phyloP scores from a whole-genome alignment of 2,888 invertebrate species.

The Cantharis flavilabris region DNA sequence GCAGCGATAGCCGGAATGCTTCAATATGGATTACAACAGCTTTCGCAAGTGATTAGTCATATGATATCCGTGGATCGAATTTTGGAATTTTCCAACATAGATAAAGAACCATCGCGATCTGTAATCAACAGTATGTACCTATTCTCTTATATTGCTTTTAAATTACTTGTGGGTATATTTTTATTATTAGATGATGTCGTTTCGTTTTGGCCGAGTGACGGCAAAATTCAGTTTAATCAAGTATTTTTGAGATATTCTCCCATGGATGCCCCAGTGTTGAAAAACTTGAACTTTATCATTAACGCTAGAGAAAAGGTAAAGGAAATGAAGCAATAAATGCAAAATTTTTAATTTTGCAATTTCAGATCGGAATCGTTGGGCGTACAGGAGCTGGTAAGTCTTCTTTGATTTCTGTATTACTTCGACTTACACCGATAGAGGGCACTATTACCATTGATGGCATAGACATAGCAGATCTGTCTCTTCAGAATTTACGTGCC shows the following conservation, averaged over 20 bases:
- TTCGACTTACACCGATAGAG: constrained; percentile 57
- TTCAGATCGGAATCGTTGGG: constrained; percentile 63
- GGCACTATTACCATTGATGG: constrained; percentile 59
- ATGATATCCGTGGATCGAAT: constrained; percentile 84
- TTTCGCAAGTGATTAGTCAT: constrained; percentile 79
- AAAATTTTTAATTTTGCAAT: background rate
- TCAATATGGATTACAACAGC: constrained; percentile 82
- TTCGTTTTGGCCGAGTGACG: constrained; percentile 72
- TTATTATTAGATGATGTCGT: constrained; percentile 57
- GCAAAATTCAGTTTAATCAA: constrained; percentile 69
- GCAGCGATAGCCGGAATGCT: constrained; percentile 64
- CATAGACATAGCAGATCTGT: constrained; percentile 47
- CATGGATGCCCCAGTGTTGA: constrained; percentile 74
- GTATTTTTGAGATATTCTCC: constrained; percentile 75
- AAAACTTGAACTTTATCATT: constrained; percentile 69
- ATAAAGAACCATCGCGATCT: constrained; percentile 60
- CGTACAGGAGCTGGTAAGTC: constrained; percentile 59
- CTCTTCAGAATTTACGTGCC: constrained; percentile 57
- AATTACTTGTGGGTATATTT: background rate
- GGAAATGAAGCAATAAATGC: constrained; percentile 49
- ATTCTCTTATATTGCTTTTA: constrained; percentile 44
- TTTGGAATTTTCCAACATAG: constrained; percentile 75
- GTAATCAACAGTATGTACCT: constrained; percentile 69
- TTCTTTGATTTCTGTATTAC: constrained; percentile 56
- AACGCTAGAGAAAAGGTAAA: constrained; percentile 69